Evolutionary conservation across 2,888 invertebrate species (phyloP).

Genomic region (Masnerella sp.): DNA sequence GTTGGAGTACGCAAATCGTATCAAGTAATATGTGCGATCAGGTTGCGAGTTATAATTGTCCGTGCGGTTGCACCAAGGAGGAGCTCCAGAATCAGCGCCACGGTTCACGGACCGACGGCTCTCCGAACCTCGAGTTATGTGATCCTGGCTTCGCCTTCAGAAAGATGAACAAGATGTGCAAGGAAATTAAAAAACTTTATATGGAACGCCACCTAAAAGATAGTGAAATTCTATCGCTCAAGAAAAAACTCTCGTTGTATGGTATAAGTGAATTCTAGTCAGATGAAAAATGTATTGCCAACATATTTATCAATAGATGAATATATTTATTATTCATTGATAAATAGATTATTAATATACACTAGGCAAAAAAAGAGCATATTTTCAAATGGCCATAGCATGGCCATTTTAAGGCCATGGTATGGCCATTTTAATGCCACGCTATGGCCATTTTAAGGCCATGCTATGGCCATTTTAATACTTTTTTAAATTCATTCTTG

Average conservation of each 20-base stretch:
- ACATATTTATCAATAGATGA: too few species aligned
- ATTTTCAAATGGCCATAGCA: too few species aligned
- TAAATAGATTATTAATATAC: too few species aligned
- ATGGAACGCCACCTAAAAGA: constrained; percentile 70
- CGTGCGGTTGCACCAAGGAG: constrained; percentile 38
- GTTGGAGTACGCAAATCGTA: constrained; percentile 1
- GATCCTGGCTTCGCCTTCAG: constrained; percentile 70
- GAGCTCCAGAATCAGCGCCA: constrained; percentile 65
- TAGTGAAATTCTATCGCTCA: constrained; percentile 71
- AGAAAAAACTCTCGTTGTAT: constrained; percentile 66
- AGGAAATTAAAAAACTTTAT: constrained; percentile 74
- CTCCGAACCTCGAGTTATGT: constrained; percentile 67
- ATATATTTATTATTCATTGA: too few species aligned
- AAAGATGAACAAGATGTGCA: constrained; percentile 73
- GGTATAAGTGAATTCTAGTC: constrained; percentile 63
- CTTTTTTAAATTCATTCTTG: too few species aligned
- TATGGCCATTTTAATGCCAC: too few species aligned
- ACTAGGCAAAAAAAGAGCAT: too few species aligned
- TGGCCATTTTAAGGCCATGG: too few species aligned
- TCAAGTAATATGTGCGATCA: constrained; percentile 43
- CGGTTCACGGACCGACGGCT: constrained; percentile 69
- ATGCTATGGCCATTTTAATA: too few species aligned
- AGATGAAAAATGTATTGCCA: background rate
- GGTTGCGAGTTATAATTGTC: constrained; percentile 34
- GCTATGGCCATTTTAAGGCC: too few species aligned